A percentile compares a stretch with the other conserved stretches of the same genome.
These are phyloP conservation scores for Petrocephalus schoutedeni DNA, from an alignment of 2,797 vertebrate species.

Conservation along the genomic window DNA sequence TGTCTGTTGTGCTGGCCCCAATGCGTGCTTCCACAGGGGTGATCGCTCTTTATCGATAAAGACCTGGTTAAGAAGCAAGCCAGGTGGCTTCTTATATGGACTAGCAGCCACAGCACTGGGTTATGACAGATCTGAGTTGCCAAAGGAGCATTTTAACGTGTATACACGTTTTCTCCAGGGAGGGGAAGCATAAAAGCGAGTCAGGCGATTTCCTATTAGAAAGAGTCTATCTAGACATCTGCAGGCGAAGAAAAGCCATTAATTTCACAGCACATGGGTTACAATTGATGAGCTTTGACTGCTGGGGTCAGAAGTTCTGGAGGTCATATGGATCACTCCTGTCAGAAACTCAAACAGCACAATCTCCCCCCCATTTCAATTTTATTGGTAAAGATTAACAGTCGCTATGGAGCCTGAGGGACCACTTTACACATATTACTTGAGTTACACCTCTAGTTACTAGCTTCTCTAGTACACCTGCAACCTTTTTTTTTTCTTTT, in stretches of 20 bases:
- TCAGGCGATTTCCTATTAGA: background rate
- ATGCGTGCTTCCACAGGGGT: background rate
- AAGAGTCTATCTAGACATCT: conserved; percentile 24
- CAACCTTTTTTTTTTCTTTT: background rate
- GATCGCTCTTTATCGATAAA: conserved; percentile 20
- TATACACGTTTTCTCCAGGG: too few relatives aligned
- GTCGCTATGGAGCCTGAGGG: background rate
- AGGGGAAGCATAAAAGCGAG: background rate
- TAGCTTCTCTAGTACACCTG: background rate
- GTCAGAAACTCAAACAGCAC: conserved; percentile 1
- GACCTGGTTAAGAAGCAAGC: conserved; percentile 23
- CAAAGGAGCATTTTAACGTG: background rate
- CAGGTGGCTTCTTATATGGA: conserved; percentile 28
- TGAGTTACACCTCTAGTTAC: conserved; percentile 1
- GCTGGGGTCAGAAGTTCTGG: background rate
- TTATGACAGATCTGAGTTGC: conserved; percentile 34
- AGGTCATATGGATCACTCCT: conserved; percentile 1
- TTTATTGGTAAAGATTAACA: background rate
- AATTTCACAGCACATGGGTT: background rate
- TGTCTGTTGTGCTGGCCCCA: conserved; percentile 37
- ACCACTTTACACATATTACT: background rate
- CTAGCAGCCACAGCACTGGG: conserved; percentile 32
- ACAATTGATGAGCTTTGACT: conserved; percentile 22
- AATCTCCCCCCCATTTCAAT: background rate
- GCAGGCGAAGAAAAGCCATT: conserved; percentile 28